These are phyloP conservation scores for Anthrax anthrax DNA, from an alignment of 2,888 invertebrate genomes.

Conservation along the genomic window DNA sequence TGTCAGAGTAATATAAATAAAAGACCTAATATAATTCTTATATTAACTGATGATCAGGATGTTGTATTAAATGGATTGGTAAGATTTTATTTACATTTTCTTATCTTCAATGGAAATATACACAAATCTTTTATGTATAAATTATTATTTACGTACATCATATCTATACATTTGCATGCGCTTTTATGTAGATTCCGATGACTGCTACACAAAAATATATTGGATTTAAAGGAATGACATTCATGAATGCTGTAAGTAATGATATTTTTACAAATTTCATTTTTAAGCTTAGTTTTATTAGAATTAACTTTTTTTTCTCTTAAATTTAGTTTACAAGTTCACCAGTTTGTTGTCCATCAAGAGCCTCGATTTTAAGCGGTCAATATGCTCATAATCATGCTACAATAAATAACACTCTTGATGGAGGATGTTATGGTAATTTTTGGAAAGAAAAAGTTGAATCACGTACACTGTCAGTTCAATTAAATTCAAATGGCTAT, in stretches of 20 bases:
- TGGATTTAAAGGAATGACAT: conserved; percentile 49
- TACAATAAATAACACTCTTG: conserved; percentile 61
- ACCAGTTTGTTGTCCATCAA: conserved; percentile 81
- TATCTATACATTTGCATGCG: too few species aligned
- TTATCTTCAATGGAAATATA: conserved; percentile 5
- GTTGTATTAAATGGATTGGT: conserved; percentile 62
- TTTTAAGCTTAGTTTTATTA: background rate
- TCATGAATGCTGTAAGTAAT: conserved; percentile 52
- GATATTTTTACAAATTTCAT: background rate
- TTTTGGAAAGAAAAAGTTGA: conserved; percentile 55
- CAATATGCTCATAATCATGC: conserved; percentile 69
- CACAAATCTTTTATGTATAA: too few species aligned
- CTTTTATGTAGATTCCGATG: conserved; percentile 55
- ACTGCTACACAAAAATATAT: conserved; percentile 46
- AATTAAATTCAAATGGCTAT: conserved; percentile 52
- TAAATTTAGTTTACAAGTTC: conserved; percentile 59
- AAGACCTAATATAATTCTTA: conserved; percentile 57
- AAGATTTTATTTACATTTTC: conserved; percentile 25
- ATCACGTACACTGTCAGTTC: conserved; percentile 48
- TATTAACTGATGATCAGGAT: conserved; percentile 81
- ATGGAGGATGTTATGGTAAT: conserved; percentile 60
- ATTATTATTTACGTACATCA: too few species aligned
- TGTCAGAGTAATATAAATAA: background rate
- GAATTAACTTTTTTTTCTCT: too few species aligned
- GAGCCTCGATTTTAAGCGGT: conserved; percentile 75